phyloP scores from a whole-genome alignment of 2,797 vertebrate genomes.

The Bovichtus diacanthus region DNA sequence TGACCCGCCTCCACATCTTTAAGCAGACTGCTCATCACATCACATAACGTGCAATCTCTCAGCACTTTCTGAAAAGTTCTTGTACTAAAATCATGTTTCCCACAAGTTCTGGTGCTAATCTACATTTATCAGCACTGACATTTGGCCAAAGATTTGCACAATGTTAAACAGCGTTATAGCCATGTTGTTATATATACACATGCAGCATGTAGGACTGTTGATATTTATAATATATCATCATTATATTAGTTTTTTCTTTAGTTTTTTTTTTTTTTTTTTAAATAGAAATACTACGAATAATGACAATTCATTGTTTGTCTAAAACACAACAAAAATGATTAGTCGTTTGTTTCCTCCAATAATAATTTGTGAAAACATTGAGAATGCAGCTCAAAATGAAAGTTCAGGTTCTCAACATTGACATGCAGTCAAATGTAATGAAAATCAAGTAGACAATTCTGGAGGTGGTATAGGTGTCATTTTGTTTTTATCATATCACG shows the following conservation, averaged over 20 bases:
- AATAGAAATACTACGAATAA: neutral
- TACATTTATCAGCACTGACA: conserved; percentile 1
- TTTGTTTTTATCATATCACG: neutral
- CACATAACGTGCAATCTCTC: conserved; percentile 25
- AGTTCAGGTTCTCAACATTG: neutral
- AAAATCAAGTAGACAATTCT: neutral
- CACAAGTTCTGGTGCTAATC: neutral
- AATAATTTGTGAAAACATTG: neutral
- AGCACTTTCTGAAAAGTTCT: conserved; percentile 26
- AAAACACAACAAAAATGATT: neutral
- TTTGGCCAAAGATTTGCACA: neutral
- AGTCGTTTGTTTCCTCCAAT: neutral
- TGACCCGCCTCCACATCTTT: conserved; percentile 33
- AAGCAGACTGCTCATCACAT: conserved; percentile 15
- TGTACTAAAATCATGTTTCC: neutral
- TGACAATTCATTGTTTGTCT: neutral
- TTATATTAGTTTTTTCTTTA: neutral
- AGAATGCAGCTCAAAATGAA: neutral
- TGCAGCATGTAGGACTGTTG: neutral
- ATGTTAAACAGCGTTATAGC: neutral
- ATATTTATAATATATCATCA: neutral
- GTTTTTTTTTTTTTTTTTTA: too few relatives aligned
- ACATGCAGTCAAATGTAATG: neutral
- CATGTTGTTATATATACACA: neutral
- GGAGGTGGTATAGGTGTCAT: neutral